Percentiles rank a stretch among this genome's conserved stretches.
Evolutionary conservation across 1,140 invertebrate species (phyloP).

Genomic region (Patella vulgata): DNA sequence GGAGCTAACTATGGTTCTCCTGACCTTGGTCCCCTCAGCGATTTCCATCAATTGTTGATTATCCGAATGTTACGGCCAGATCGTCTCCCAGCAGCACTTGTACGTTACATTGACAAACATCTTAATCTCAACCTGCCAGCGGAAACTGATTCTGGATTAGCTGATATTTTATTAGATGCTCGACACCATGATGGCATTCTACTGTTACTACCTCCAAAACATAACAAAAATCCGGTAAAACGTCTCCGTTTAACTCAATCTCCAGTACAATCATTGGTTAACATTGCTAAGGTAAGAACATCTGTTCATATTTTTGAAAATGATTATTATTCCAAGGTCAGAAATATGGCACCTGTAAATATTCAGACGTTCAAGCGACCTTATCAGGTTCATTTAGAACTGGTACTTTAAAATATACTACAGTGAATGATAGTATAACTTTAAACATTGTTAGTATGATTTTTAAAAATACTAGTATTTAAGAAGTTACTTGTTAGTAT

Average conservation of each 20-base stretch:
- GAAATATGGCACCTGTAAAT: no score
- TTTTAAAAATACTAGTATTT: no score
- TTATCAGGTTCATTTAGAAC: no score
- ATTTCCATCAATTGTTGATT: slow-evolving; percentile 62
- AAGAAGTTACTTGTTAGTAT: no score
- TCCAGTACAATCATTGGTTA: slow-evolving; percentile 49
- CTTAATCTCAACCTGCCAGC: slow-evolving; percentile 50
- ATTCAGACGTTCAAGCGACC: no score
- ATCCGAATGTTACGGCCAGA: slow-evolving; percentile 64
- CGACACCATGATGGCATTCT: slow-evolving; percentile 50
- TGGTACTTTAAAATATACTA: no score
- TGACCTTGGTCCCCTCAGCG: slow-evolving; percentile 51
- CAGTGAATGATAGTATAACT: no score
- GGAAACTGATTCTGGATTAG: slow-evolving; percentile 43
- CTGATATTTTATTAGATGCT: slow-evolving; percentile 47
- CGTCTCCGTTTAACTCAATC: slow-evolving; percentile 49
- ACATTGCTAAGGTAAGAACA: slow-evolving; percentile 52
- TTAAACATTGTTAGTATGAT: no score
- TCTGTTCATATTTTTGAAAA: neutral
- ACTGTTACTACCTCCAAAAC: slow-evolving; percentile 51
- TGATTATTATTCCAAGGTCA: no score
- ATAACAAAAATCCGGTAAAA: slow-evolving; percentile 36
- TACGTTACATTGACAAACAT: slow-evolving; percentile 53
- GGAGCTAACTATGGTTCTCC: slow-evolving; percentile 27
- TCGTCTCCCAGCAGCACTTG: slow-evolving; percentile 55